phyloP scores from a whole-genome alignment of 2,888 invertebrate genomes.

The Alloscopus bannaensis region DNA sequence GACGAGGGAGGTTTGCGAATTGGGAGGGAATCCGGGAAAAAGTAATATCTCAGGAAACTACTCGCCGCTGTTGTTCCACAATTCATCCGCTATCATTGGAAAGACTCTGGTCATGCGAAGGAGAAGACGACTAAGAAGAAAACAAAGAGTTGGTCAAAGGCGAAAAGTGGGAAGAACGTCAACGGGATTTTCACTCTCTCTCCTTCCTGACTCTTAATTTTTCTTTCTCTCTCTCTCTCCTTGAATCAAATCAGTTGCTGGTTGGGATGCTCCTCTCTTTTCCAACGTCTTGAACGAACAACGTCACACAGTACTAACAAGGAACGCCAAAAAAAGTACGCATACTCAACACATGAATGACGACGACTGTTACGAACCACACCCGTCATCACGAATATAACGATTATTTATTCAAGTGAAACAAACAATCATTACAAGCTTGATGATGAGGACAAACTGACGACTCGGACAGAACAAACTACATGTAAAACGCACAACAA shows the following conservation, averaged over 20 bases:
- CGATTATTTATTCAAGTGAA: conserved; percentile 3
- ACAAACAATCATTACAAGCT: conserved; percentile 43
- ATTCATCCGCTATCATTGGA: conserved; percentile 61
- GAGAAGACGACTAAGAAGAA: conserved; percentile 7
- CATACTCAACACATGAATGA: no score
- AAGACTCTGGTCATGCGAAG: conserved; percentile 57
- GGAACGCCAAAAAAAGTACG: conserved; percentile 18
- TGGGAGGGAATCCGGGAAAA: conserved; percentile 58
- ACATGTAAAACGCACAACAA: conserved; percentile 34
- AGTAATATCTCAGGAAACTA: conserved; percentile 73
- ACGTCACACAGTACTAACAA: conserved; percentile 57
- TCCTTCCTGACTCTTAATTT: no score
- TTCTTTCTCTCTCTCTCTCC: no score
- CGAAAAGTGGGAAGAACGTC: no score
- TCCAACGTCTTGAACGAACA: conserved; percentile 52
- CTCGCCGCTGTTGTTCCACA: conserved; percentile 71
- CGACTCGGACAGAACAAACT: conserved; percentile 61
- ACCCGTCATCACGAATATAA: conserved; percentile 42
- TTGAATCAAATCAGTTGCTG: conserved; percentile 54
- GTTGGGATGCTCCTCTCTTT: conserved; percentile 64
- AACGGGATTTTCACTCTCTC: no score
- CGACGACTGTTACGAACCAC: conserved; percentile 25
- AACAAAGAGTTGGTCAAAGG: no score
- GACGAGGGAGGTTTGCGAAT: conserved; percentile 44
- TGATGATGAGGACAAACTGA: conserved; percentile 63